Evolutionary conservation across 35 echinoderm and acorn worm species (phyloP).

Genomic region (Apostichopus japonicus): DNA sequence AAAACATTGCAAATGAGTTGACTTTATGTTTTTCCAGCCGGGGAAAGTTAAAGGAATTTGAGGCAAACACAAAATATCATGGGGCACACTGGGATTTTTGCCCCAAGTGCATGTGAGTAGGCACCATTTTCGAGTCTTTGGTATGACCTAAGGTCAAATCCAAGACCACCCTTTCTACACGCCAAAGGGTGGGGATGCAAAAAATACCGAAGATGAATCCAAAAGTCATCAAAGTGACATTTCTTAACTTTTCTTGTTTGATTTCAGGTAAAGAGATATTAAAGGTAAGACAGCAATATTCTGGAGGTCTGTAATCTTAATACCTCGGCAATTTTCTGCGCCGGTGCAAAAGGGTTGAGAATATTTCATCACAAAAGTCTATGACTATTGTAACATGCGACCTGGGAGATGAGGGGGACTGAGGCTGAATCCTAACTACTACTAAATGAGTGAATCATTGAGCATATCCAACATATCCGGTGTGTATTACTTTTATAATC

Average conservation of each 20-base stretch:
- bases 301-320: slow-evolving; percentile 20
- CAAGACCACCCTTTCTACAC: too few species aligned
- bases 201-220: not conserved
- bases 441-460: not conserved
- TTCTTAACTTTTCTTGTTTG: slow-evolving; percentile 26
- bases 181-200: too few species aligned
- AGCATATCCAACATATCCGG: slow-evolving; percentile 1
- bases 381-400: slow-evolving; percentile 32
- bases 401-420: slow-evolving; percentile 49
- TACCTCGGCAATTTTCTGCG: slow-evolving; percentile 21
- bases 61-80: too few species aligned
- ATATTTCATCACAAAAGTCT: not conserved
- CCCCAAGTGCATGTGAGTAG: too few species aligned
- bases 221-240: not conserved
- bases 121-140: too few species aligned
- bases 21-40: too few species aligned
- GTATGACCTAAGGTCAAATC: too few species aligned
- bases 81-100: too few species aligned
- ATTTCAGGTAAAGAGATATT: not conserved
- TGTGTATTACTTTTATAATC: too few species aligned
- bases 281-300: not conserved
- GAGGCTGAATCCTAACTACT: not conserved
- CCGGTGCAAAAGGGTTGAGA: slow-evolving; percentile 28
- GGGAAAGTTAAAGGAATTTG: too few species aligned
- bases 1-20: too few species aligned